Evolutionary conservation across 2,113 vertebrate genomes (phyloP).

Genomic region (Trochalopteron elliotii): DNA sequence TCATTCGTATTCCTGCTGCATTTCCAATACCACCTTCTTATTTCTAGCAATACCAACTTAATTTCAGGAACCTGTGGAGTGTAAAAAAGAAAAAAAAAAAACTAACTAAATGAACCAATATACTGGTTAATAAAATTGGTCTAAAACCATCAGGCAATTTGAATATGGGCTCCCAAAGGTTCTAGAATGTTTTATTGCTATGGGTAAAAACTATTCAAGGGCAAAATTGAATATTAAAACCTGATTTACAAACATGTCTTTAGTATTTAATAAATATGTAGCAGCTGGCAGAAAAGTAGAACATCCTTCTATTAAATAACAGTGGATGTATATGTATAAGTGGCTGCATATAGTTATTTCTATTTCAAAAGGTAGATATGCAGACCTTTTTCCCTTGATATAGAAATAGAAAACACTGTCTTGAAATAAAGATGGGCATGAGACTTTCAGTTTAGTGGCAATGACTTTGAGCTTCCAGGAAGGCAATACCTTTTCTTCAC

Average conservation of each 20-base stretch:
- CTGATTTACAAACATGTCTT: conserved; percentile 51
- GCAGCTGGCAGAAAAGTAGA: conserved; percentile 23
- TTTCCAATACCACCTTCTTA: conserved; percentile 9
- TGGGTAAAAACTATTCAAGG: conserved; percentile 66
- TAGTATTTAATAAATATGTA: conserved; percentile 64
- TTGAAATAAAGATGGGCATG: conserved; percentile 23
- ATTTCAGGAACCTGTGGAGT: conserved; percentile 50
- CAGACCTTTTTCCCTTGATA: conserved; percentile 26
- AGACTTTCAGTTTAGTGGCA: background rate
- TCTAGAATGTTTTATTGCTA: conserved; percentile 33
- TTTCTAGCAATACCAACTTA: conserved; percentile 43
- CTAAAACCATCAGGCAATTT: conserved; percentile 48
- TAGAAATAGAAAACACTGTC: background rate
- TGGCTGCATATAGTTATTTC: background rate
- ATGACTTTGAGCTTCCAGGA: background rate
- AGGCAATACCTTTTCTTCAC: background rate
- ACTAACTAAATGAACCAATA: conserved; percentile 41
- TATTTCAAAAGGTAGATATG: conserved; percentile 9
- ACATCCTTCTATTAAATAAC: conserved; percentile 10
- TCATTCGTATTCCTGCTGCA: conserved; percentile 29
- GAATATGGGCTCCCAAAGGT: conserved; percentile 55
- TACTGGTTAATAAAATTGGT: conserved; percentile 35
- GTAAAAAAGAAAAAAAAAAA: background rate
- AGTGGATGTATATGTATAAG: background rate
- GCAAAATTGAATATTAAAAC: conserved; percentile 68